A percentile compares a stretch with the other conserved stretches of the same genome.
These are phyloP conservation scores for Saguinus midas DNA, from an alignment of 2,113 vertebrate genomes.

Conservation along the genomic window DNA sequence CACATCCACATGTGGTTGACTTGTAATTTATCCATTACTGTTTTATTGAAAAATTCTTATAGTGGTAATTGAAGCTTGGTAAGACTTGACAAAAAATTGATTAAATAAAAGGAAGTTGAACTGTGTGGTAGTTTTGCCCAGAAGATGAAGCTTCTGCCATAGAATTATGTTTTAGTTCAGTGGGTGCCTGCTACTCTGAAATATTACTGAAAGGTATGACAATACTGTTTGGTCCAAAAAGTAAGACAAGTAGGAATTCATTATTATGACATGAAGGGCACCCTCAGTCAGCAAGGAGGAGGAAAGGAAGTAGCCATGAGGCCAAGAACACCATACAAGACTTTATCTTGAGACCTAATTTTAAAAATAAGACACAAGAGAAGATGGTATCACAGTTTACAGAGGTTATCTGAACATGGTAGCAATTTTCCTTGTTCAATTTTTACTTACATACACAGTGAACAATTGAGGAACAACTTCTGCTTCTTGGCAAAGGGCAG, in stretches of 20 bases:
- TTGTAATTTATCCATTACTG: background rate
- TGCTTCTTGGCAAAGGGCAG: constrained; percentile 41
- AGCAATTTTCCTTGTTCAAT: constrained; percentile 32
- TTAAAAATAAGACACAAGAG: constrained; percentile 17
- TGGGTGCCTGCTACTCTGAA: background rate
- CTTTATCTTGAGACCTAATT: constrained; percentile 8
- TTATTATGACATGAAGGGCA: background rate
- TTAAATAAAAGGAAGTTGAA: background rate
- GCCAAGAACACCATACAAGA: background rate
- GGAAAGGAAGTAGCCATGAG: background rate
- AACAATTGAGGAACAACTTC: constrained; percentile 35
- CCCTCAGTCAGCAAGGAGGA: background rate
- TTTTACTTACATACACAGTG: background rate
- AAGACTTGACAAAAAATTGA: background rate
- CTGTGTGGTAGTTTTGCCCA: background rate
- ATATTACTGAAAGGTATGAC: background rate
- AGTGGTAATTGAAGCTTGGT: background rate
- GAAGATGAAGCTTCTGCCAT: background rate
- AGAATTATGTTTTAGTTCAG: background rate
- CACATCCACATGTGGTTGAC: background rate
- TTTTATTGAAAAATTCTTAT: background rate
- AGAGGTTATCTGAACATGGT: background rate
- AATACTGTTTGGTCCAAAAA: background rate
- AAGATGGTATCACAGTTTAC: background rate
- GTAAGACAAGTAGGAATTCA: background rate